These are phyloP conservation scores for Parotocinclus haroldoi DNA, from an alignment of 2,797 vertebrate genomes.

Conservation along the genomic window DNA sequence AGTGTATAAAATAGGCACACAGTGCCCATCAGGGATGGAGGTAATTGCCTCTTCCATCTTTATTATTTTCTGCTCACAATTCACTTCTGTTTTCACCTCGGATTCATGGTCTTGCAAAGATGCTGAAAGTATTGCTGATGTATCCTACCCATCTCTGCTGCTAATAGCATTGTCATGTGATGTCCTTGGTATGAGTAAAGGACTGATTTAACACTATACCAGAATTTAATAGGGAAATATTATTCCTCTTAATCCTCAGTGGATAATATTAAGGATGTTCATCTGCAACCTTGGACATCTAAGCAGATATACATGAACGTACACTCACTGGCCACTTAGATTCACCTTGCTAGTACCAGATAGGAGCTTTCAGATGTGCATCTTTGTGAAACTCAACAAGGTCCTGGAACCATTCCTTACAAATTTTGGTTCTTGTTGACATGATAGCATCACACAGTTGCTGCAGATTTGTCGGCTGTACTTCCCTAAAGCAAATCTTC, in stretches of 20 bases:
- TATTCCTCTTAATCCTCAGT: constrained; percentile 9
- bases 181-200: constrained; percentile 27
- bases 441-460: no score
- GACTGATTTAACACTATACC: constrained; percentile 8
- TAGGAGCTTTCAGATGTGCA: no score
- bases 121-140: constrained; percentile 38
- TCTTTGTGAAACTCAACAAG: no score
- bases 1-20: constrained; percentile 22
- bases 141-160: constrained; percentile 26
- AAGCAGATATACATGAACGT: no score
- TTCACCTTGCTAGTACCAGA: no score
- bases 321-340: no score
- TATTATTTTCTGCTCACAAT: constrained; percentile 40
- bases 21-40: constrained; percentile 22
- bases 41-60: constrained; percentile 52
- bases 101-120: constrained; percentile 32
- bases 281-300: no score
- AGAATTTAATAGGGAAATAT: constrained; percentile 13
- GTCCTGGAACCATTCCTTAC: no score
- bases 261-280: background rate
- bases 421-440: no score
- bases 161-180: constrained; percentile 37
- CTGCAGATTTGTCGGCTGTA: no score
- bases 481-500: no score
- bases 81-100: constrained; percentile 43